These are phyloP conservation scores for Eurystomus glaucurus DNA, from an alignment of 2,797 vertebrate genomes.

Conservation along the genomic window DNA sequence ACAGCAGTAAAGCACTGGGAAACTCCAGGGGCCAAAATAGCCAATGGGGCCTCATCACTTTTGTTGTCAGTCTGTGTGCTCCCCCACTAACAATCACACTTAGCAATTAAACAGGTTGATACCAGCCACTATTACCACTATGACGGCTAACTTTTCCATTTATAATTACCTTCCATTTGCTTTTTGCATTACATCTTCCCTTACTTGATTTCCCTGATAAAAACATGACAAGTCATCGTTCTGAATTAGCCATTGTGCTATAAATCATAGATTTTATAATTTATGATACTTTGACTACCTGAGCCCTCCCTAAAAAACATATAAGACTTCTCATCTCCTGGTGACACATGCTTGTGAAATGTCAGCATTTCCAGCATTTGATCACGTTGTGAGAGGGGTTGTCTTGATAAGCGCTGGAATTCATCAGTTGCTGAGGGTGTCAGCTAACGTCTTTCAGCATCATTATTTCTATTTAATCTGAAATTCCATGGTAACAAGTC, in stretches of 20 bases:
- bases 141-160: background rate
- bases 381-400: background rate
- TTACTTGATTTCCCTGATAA: background rate
- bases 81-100: background rate
- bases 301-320: background rate
- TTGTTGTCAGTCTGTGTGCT: background rate
- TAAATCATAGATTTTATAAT: background rate
- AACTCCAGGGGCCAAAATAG: background rate
- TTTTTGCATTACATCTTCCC: background rate
- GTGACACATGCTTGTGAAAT: constrained; percentile 28
- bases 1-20: background rate
- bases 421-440: background rate
- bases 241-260: background rate
- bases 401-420: background rate
- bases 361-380: background rate
- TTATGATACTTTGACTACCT: constrained; percentile 21
- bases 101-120: background rate
- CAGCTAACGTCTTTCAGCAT: background rate
- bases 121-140: background rate
- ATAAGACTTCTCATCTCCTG: background rate
- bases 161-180: background rate
- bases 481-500: constrained; percentile 25
- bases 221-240: background rate
- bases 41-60: background rate
- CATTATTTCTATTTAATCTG: constrained; percentile 21